Conservation (phyloP, 2,113 vertebrate species). For the Galbula dea region DNA sequence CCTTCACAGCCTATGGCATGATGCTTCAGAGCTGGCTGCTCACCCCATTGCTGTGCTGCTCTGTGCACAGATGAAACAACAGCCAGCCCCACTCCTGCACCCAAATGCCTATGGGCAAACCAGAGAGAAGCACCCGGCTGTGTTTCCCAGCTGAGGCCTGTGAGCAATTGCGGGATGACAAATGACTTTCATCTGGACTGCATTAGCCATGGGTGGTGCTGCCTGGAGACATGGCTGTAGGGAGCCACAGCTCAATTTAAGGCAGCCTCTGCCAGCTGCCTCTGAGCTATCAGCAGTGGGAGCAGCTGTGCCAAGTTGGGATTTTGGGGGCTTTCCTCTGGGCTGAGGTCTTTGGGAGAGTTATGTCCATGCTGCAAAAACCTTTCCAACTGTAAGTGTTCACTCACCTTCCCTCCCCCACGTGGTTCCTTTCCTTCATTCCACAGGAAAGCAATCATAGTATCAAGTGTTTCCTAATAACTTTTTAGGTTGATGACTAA, state of each 20-base stretch:
- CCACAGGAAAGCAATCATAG: conserved; percentile 35
- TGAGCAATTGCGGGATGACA: neutral
- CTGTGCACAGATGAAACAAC: accelerated
- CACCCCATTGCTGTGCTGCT: accelerated
- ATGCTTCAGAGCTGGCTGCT: neutral
- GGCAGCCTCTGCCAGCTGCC: neutral
- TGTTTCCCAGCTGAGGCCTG: neutral
- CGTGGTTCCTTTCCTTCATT: neutral
- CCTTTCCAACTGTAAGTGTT: neutral
- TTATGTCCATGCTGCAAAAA: neutral
- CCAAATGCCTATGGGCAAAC: neutral
- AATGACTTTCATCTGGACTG: conserved; percentile 39
- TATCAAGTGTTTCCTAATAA: conserved; percentile 61
- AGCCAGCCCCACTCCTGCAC: neutral
- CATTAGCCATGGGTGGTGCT: conserved; percentile 57
- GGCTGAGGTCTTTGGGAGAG: neutral
- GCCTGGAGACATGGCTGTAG: neutral
- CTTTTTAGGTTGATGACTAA: conserved; percentile 55
- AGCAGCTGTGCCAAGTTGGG: neutral
- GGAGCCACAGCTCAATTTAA: conserved; percentile 16
- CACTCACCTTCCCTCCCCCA: neutral
- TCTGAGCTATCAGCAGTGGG: neutral
- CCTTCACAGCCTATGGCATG: accelerated
- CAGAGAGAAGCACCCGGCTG: neutral
- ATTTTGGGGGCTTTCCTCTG: neutral